phyloP scores from a whole-genome alignment of 2,797 vertebrate genomes.

The Onychomys torridus region DNA sequence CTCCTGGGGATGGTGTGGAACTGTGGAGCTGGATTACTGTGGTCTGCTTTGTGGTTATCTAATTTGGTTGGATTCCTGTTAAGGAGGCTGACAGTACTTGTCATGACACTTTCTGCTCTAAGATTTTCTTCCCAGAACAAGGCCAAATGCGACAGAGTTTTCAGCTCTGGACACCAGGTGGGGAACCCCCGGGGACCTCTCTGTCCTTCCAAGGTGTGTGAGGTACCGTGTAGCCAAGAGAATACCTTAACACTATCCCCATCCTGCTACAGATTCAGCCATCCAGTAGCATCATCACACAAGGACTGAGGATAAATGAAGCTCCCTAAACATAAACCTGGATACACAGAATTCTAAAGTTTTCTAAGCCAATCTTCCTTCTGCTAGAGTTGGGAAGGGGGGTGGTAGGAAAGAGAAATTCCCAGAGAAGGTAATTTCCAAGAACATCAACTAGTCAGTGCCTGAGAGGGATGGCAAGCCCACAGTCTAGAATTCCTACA shows the following conservation, averaged over 20 bases:
- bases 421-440: background rate
- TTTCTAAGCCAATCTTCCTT: slow-evolving; percentile 11
- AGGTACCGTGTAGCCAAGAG: background rate
- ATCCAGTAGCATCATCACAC: background rate
- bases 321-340: background rate
- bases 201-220: background rate
- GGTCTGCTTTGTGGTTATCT: background rate
- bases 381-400: background rate
- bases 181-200: background rate
- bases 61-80: background rate
- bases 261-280: background rate
- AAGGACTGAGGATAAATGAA: background rate
- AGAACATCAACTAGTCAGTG: background rate
- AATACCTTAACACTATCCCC: background rate
- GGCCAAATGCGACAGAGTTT: background rate
- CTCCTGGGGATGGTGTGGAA: rapidly evolving
- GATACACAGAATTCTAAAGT: background rate
- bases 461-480: background rate
- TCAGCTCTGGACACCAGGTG: background rate
- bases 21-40: background rate
- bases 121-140: background rate
- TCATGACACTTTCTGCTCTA: background rate
- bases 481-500: background rate
- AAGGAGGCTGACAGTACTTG: background rate
- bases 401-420: background rate